Evolutionary conservation across 2,888 invertebrate species (phyloP), one percentile per base, ranked within the genome.

Genomic region (Lingula anatina): DNA sequence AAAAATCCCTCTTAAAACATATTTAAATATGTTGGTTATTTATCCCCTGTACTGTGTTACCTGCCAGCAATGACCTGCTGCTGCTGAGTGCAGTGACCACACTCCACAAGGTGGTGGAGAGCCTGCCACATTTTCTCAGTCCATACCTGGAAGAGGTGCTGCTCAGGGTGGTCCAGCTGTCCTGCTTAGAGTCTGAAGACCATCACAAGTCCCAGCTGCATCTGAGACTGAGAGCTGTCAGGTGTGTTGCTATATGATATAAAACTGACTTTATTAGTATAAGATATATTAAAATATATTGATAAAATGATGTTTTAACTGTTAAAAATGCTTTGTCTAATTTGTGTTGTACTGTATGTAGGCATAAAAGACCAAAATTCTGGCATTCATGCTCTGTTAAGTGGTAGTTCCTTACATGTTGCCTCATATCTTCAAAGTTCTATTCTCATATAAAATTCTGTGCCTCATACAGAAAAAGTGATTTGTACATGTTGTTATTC

Each of bases 41-140:
- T 18, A 20, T 44, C 20, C 25, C 20, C 20, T 15, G 31, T 15
- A 12, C 31, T 31, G 12, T 43, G 20, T 36, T 21, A 35, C 31
- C 25, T 62, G 62, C 23, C 64, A 77, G 73, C 25, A 64, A 73
- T 55, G 78, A 78, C 47, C 57, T 77, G 49, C 61, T 77, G 24
- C 55, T 87, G n/a, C 71, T 87, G 20, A 88, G 89, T 70, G 83
- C 87, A 5, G 82, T 91, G 2, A 88, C 89, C 2, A 86, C 89
- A 0, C 78, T 91, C 28, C 85, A 87, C 51, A 90, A 90, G 75
- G 84, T 94, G 37, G 83, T 92, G 3, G 88, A 89, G 68, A 85
- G 86, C 25, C 73, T 94, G 38, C 86, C 90, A 0, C 80, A 87
- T 36, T 95, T 94, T 72, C 73, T 95, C 56, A 91, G 90, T 54